Base-by-base conservation (phyloP, 2,113 vertebrate genomes). In the Ornithorhynchus anatinus region DNA sequence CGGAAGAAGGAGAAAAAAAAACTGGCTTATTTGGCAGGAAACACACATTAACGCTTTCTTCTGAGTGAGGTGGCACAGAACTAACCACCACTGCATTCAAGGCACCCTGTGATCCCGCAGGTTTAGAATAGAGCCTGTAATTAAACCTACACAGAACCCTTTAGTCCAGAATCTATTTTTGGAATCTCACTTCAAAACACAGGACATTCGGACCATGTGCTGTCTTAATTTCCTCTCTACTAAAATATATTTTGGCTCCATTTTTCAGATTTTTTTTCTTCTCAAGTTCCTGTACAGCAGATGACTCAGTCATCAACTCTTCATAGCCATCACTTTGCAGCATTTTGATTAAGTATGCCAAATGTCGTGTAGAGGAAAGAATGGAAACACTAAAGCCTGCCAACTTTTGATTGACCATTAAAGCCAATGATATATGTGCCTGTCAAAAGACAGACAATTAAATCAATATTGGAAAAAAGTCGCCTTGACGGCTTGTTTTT, bases 391-490 rank as follows among this genome's bases (percentile, higher is more conserved):
- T 92, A 90, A n/a, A 92, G 94, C 92, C 95, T 96, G 95, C 95
- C 95, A 96, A 95, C 93, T 94, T 96, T 94, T 94, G 95, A 96
- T 95, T 96, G 95, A 96, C 95, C 96, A 96, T 97, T 95, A 96
- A 95, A 94, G 94, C 92, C 94, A 94, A 96, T 97, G 97, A 98
- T 97, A 96, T 94, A 97, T 96, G 95, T 93, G 95, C 95, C 94
- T 95, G 95, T 98, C 96, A 98, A 95, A 94, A 96, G 94, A 94
- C 93, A 96, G 95, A 97, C 95, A 97, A 96, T 96, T 95, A 95
- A 96, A 97, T 99, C 96, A 96, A 97, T 97, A 97, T 95, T 95
- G 94, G 93, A 93, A 94, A 95, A 94, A 96, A 96, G 95, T 95
- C 92, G 93, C 92, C 92, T 94, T 93, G 93, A 95, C 95, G 95